These are phyloP conservation scores for Engraulis encrasicolus DNA, from an alignment of 2,113 vertebrate species.

Conservation along the genomic window DNA sequence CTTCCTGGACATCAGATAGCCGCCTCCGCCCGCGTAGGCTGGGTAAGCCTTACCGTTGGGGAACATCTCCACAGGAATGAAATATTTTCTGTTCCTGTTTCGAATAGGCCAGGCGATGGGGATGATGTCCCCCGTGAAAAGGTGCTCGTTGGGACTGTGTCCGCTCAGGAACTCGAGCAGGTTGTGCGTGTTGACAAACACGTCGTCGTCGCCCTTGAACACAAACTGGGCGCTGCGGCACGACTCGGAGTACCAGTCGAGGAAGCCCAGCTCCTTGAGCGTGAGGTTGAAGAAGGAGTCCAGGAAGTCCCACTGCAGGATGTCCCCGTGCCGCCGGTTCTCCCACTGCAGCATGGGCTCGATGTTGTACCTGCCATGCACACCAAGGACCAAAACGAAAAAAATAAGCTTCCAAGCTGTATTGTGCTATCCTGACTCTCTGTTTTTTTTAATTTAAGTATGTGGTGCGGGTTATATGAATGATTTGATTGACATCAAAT, in stretches of 20 bases:
- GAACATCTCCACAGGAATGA: constrained; percentile 75
- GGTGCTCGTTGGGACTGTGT: constrained; percentile 64
- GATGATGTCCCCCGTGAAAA: constrained; percentile 78
- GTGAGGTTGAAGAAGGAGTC: constrained; percentile 83
- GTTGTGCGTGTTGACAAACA: constrained; percentile 77
- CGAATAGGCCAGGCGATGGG: constrained; percentile 71
- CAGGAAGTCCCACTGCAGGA: constrained; percentile 79
- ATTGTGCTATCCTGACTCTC: too few relatives aligned
- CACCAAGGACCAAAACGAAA: too few relatives aligned
- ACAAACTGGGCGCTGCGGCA: constrained; percentile 65
- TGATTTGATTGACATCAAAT: too few relatives aligned
- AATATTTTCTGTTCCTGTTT: constrained; percentile 76
- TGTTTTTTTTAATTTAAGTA: too few relatives aligned
- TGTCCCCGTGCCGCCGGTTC: constrained; percentile 71
- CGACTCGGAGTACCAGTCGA: constrained; percentile 69
- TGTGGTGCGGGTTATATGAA: too few relatives aligned
- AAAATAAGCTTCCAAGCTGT: too few relatives aligned
- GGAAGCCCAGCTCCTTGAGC: constrained; percentile 79
- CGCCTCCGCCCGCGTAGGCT: constrained; percentile 74
- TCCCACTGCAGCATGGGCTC: constrained; percentile 74
- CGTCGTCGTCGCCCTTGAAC: constrained; percentile 77
- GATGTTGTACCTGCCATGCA: constrained; percentile 46
- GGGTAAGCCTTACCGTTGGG: constrained; percentile 65
- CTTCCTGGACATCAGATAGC: constrained; percentile 76
- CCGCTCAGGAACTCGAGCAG: constrained; percentile 73